Percentiles rank a stretch among this genome's conserved stretches.
phyloP scores from a whole-genome alignment of 2,888 invertebrate species.

The Aspidiotus destructor region DNA sequence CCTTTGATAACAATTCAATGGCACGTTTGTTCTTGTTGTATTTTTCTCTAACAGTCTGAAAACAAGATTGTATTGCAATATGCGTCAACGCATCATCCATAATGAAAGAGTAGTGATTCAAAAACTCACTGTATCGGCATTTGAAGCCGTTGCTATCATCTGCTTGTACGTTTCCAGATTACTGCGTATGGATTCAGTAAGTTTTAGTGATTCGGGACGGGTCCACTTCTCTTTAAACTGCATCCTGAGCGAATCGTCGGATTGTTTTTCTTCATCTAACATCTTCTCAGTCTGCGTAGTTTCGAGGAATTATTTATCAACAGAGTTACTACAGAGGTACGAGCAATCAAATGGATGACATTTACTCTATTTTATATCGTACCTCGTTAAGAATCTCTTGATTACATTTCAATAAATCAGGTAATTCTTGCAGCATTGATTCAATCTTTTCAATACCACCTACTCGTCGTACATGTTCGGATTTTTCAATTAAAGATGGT shows the following conservation, averaged over 20 bases:
- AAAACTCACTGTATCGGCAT: slow-evolving; percentile 46
- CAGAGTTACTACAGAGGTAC: background rate
- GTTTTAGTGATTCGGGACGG: slow-evolving; percentile 72
- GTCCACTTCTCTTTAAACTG: slow-evolving; percentile 93
- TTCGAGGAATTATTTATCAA: background rate
- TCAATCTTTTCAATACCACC: slow-evolving; percentile 56
- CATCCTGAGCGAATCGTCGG: slow-evolving; percentile 72
- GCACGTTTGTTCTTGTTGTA: slow-evolving; percentile 65
- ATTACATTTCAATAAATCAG: slow-evolving; percentile 81
- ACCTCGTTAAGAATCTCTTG: slow-evolving; percentile 90
- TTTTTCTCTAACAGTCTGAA: slow-evolving; percentile 70
- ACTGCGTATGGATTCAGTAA: slow-evolving; percentile 79
- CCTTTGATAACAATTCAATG: slow-evolving; percentile 70
- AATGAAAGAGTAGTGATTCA: background rate
- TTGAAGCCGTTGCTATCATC: slow-evolving; percentile 82
- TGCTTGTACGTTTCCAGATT: slow-evolving; percentile 88
- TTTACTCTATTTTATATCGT: slow-evolving; percentile 23
- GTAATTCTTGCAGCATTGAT: slow-evolving; percentile 71
- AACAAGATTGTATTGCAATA: slow-evolving; percentile 8
- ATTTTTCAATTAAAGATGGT: slow-evolving; percentile 78
- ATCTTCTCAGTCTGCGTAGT: slow-evolving; percentile 57
- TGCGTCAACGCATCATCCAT: background rate
- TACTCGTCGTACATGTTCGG: slow-evolving; percentile 55
- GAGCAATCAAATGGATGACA: too few species aligned
- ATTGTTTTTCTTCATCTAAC: slow-evolving; percentile 82